These are phyloP conservation scores for Erebia palarica DNA, from an alignment of 2,888 invertebrate genomes.

Conservation along the genomic window DNA sequence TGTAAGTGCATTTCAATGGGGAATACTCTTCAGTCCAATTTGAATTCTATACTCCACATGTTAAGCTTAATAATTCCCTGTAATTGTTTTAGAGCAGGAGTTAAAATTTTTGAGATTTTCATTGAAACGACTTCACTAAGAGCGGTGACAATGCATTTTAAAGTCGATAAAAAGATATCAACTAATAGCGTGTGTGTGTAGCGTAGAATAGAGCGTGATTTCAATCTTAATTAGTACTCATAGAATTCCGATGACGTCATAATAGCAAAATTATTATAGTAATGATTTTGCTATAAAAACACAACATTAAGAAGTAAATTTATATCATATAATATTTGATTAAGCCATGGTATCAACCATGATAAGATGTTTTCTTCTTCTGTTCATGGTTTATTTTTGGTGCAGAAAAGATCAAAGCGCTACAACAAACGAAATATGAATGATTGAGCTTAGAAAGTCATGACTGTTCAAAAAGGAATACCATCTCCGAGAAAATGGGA, in stretches of 20 bases:
- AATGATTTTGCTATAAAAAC: too few species aligned
- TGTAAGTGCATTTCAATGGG: constrained; percentile 36
- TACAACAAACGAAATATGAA: not conserved
- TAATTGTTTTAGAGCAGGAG: not conserved
- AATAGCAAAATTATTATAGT: too few species aligned
- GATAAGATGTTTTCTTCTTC: too few species aligned
- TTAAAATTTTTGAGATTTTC: constrained; percentile 3
- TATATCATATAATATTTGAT: too few species aligned
- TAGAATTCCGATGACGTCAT: not conserved
- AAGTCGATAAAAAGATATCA: not conserved
- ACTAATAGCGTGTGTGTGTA: too few species aligned
- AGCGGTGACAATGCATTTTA: constrained; percentile 13
- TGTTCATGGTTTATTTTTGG: not conserved
- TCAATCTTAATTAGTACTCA: not conserved
- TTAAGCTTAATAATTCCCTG: not conserved
- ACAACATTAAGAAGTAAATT: too few species aligned
- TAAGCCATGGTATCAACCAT: too few species aligned
- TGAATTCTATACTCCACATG: not conserved
- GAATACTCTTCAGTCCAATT: not conserved
- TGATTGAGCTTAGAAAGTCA: not conserved
- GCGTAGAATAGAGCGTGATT: not conserved
- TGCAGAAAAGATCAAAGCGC: not conserved
- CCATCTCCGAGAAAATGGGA: not conserved
- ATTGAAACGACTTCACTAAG: constrained; percentile 7
- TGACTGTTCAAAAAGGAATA: not conserved